These are phyloP conservation scores for Strix occidentalis DNA, from an alignment of 2,797 vertebrate species.

Conservation along the genomic window DNA sequence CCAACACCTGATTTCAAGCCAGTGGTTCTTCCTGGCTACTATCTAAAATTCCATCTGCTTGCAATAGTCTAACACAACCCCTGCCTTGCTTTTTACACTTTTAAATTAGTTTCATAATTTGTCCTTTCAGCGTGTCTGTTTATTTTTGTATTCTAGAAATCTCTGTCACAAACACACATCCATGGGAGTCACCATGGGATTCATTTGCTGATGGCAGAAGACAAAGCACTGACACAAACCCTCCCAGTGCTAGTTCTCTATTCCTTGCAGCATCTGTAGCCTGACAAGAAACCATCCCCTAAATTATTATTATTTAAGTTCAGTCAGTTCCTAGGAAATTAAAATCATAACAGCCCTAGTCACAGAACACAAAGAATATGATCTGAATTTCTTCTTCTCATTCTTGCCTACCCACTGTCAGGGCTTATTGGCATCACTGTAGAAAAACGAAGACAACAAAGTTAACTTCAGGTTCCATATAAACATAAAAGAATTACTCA, in stretches of 20 bases:
- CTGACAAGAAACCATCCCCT: neutral
- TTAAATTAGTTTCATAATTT: neutral
- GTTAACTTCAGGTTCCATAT: neutral
- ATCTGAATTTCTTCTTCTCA: neutral
- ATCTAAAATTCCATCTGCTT: constrained; percentile 34
- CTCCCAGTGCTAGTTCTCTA: neutral
- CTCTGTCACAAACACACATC: neutral
- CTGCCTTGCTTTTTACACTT: constrained; percentile 32
- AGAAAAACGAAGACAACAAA: constrained; percentile 8
- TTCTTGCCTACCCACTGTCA: constrained; percentile 5
- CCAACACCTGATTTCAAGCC: constrained; percentile 38
- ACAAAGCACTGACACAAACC: constrained; percentile 1
- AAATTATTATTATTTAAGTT: neutral
- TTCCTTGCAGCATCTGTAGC: neutral
- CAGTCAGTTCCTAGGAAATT: neutral
- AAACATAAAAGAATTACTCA: constrained; percentile 1
- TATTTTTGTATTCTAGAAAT: neutral
- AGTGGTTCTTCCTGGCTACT: neutral
- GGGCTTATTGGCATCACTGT: neutral
- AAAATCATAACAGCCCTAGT: neutral
- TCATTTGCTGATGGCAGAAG: neutral
- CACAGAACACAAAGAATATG: neutral
- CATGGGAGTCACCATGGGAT: neutral
- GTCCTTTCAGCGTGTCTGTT: neutral
- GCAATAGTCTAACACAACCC: constrained; percentile 12